Percentiles rank a stretch among this genome's conserved stretches.
These are phyloP conservation scores for silkworm (Bombyx mori) DNA, from an alignment of 1,140 invertebrate genomes.

Conservation along the genomic window ASM3026992v2 NC_085117.1:20731001-20731500, in stretches of 20 bases:
- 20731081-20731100: conserved; percentile 19
- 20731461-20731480: conserved; percentile 1
- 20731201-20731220: too few species aligned
- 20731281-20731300: conserved; percentile 1
- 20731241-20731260: not conserved
- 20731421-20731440: not conserved
- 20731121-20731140: not conserved
- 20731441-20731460: not conserved
- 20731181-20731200: not conserved
- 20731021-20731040: conserved; percentile 33
- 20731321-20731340: conserved; percentile 4
- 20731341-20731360: conserved; percentile 1
- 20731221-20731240: not conserved
- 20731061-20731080: conserved; percentile 22
- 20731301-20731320: not conserved
- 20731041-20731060: conserved; percentile 27
- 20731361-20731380: not conserved
- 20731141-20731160: not conserved
- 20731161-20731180: not conserved
- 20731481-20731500: not conserved
- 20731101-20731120: not conserved
- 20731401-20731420: conserved; percentile 3
- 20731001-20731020: conserved; percentile 42
- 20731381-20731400: conserved; percentile 1
- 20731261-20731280: not conserved